Base-by-base conservation (phyloP, 2,113 vertebrate genomes). In the Indri indri region DNA sequence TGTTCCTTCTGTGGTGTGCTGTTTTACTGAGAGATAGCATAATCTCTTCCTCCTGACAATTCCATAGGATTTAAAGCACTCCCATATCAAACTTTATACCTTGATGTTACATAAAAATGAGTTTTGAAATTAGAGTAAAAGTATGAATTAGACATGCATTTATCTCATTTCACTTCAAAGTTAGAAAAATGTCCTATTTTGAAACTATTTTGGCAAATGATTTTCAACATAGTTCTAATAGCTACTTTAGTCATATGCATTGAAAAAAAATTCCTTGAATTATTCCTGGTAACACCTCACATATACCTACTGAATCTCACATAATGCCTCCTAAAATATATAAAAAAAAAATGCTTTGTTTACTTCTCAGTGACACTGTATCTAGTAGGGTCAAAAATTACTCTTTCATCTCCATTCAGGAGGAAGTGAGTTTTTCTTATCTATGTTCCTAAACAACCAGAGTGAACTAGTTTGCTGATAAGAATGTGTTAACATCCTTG, bases 221-320 rank as follows among this genome's bases (percentile, higher is more conserved):
- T 61, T 94, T 92, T 96, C 9, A 94, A 50, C 54, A 52, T 17
- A 71, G 34, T 94, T 97, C 23, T 84, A 66, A 65, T 83, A 91
- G 25, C 25, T 77, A 76, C 14, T 76, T 20, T 54, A 34, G 40
- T 61, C 47, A 25, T 42, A 63, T 2, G 30, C n/a, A 81, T 18
- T 81, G 76, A 8, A 66, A 71, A 93, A 59, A 32, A 95, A 32
- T 10, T 8, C 32, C 10, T 57, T 50, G 30, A 93, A 54, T 20
- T 82, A 71, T 57, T 88, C 9, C 30, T 63, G 34, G 17, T 65
- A 94, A 66, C 63, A 91, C 13, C 8, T 71, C 63, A 88, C 5
- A 37, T 54, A 81, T 90, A 37, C 22, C n/a, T 65, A 4, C 8
- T 76, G 16, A 91, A 65, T 82, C 22, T 79, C 90, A 79, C 22